These are phyloP conservation scores for Illadopsis cleaveri DNA, from an alignment of 2,113 vertebrate genomes.

Conservation along the genomic window DNA sequence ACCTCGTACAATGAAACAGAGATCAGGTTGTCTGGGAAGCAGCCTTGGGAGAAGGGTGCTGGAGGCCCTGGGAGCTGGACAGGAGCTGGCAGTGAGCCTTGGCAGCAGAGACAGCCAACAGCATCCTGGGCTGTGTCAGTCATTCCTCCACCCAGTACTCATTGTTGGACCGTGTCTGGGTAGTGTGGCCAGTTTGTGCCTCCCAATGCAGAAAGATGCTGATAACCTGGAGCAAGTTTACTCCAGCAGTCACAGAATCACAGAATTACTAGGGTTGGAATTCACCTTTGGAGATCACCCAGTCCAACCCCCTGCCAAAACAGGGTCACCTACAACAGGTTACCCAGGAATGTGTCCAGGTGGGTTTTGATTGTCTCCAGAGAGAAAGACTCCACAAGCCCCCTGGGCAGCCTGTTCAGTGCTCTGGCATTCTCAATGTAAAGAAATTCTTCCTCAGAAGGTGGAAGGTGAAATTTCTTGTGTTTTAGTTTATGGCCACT, in stretches of 20 bases:
- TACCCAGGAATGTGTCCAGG: background rate
- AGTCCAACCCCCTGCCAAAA: background rate
- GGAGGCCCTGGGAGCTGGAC: background rate
- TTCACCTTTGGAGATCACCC: background rate
- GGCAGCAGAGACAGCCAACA: background rate
- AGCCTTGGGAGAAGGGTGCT: background rate
- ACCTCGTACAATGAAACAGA: accelerated
- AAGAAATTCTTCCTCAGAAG: background rate
- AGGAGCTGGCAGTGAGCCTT: background rate
- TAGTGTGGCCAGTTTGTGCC: background rate
- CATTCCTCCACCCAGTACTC: background rate
- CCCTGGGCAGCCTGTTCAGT: background rate
- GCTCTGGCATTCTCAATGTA: background rate
- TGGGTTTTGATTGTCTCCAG: background rate
- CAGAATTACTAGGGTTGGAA: background rate
- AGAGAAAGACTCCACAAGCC: accelerated
- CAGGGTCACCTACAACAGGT: background rate
- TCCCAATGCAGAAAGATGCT: background rate
- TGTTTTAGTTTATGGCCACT: background rate
- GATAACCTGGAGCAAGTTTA: background rate
- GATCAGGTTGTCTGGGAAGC: background rate
- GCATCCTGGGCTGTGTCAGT: background rate
- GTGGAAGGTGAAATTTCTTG: background rate
- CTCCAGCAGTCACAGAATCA: background rate
- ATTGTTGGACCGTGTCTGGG: background rate